Evolutionary conservation across 2,888 invertebrate genomes (phyloP), one percentile per base, ranked within the genome.

Genomic region (Tipula lateralis): DNA sequence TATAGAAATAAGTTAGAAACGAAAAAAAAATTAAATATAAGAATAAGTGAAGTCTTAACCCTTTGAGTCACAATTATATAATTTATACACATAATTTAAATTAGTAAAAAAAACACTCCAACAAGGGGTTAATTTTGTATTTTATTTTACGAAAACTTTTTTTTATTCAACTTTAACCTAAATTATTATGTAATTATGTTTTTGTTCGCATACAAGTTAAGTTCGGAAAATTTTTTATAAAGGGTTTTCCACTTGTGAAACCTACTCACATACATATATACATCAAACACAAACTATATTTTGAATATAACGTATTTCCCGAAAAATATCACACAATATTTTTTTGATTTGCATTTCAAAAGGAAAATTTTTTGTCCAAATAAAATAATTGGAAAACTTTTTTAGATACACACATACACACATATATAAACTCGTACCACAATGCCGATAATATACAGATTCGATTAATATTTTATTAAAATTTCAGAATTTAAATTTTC

Each of bases 361-460:
- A 66, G 66, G 66, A 66, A 66, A 66, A 24, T 24, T 13, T 50
- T 9, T 66, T 66, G 66, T 66, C 66, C 66, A 24, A 12, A 66
- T 24, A 66, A 66, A 66, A 66, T 66, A 66, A 66, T 66, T 66
- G 66, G 66, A 66, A 66, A 66, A 66, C 24, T 66, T 66, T 66
- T 32, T 66, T 66, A 7, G 39, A 39, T 39, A 39, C 13, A 13
- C 12, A 39, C 6, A 9, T 34, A n/a, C 2, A 39, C n/a, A 39
- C 1, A n/a, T n/a, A n/a, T 39, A 66, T 13, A n/a, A n/a, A n/a
- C n/a, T n/a, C n/a, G n/a, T n/a, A n/a, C n/a, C n/a, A 66, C 66
- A 66, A 66, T 66, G 66, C 24, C 66, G 66, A 66, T 66, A 66
- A 24, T n/a, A n/a, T 66, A 66, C 66, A 66, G 66, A 66, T 66